Base-by-base conservation (phyloP, 2,113 vertebrate species). In the Brevimyrus niger region DNA sequence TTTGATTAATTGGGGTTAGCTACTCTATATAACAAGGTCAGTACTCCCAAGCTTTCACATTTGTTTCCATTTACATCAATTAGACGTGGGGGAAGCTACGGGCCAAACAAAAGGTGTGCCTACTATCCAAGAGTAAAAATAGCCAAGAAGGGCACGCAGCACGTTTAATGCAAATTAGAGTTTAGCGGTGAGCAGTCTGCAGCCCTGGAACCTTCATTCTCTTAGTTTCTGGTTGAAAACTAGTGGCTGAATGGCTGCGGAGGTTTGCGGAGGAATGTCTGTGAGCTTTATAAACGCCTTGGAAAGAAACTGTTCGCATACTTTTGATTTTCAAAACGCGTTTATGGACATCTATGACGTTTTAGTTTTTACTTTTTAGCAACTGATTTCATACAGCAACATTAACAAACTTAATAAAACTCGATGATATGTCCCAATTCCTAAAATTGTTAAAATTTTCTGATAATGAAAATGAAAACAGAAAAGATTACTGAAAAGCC, bases 1-100 rank as follows among this genome's bases (percentile, higher is more conserved):
- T 96, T 95, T 97, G 97, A 97, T 97, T 97, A 98, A 98, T 97
- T 97, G 97, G 96, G 96, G 97, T 97, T 95, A 98, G 95, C 91
- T 94, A 95, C 95, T 94, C 93, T 94, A 93, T 94, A 96, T 95
- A 97, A 96, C 95, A 97, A 97, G 97, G 97, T 97, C 97, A 97
- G 93, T 93, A 94, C 92, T 95, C 94, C 96, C 95, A 95, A 95
- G 95, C 94, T 95, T 97, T 96, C 95, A 94, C 95, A 96, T 96
- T 96, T 96, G 51, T 96, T 94, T 96, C 96, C 95, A 97, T 97
- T 98, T 97, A 96, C 96, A 97, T 97, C 96, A 97, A 96, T 97
- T 98, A 97, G 95, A 97, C 95, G 94, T 97, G 27, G 94, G 94
- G 91, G 91, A 48, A 92, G 94, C 94, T 93, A 91, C 91, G 0